Percentiles rank a stretch among this genome's conserved stretches.
These are phyloP conservation scores for Conomelus anceps DNA, from an alignment of 2,888 invertebrate species.

Conservation along the genomic window DNA sequence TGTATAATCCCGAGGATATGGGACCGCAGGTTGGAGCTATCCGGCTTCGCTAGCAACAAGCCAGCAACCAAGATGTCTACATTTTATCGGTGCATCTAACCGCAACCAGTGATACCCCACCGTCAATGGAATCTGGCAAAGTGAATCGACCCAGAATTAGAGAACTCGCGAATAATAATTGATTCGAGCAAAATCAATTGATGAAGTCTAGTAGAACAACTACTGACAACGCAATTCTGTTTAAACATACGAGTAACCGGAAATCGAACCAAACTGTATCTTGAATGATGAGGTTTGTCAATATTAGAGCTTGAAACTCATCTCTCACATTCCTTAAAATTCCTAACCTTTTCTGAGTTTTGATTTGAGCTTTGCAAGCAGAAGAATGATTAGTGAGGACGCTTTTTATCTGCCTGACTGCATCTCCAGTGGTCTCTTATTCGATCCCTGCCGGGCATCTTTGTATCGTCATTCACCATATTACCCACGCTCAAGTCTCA, in stretches of 20 bases:
- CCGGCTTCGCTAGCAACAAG: neutral
- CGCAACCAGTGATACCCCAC: too few species aligned
- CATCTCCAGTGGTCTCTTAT: too few species aligned
- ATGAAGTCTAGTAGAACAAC: neutral
- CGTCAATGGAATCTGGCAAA: neutral
- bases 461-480: too few species aligned
- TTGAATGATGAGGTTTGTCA: neutral
- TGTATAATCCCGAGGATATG: neutral
- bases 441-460: too few species aligned
- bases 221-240: neutral
- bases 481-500: too few species aligned
- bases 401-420: too few species aligned
- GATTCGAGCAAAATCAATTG: neutral
- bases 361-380: too few species aligned
- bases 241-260: neutral
- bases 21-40: neutral
- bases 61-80: neutral
- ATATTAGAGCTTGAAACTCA: neutral
- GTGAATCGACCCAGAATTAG: neutral
- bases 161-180: neutral
- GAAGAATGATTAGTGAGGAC: too few species aligned
- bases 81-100: neutral
- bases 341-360: too few species aligned
- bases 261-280: neutral
- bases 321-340: too few species aligned